Evolutionary conservation across 2,113 vertebrate species (phyloP).

Genomic region (Castor canadensis): DNA sequence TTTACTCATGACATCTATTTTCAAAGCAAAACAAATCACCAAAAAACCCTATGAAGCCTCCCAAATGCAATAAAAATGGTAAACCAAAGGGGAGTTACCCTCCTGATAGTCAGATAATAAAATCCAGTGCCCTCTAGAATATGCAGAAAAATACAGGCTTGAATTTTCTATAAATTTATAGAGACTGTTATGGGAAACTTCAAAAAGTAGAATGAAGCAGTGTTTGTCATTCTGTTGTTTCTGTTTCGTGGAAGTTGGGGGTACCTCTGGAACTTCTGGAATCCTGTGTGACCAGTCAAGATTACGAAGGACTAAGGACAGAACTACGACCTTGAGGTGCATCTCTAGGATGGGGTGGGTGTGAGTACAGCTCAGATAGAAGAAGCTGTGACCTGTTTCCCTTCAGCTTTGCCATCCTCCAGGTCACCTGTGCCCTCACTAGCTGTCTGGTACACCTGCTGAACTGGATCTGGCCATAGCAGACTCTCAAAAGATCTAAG

Average conservation of each 20-base stretch:
- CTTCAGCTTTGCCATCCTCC: background rate
- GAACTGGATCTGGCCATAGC: background rate
- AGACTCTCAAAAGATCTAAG: background rate
- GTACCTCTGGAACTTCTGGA: no score
- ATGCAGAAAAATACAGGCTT: background rate
- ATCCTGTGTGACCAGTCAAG: no score
- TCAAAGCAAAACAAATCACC: constrained; percentile 35
- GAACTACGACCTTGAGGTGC: background rate
- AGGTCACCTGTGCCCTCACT: no score
- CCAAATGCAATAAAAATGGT: constrained; percentile 59
- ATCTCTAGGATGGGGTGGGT: background rate
- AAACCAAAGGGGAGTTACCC: background rate
- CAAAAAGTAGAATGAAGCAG: background rate
- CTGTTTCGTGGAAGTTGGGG: background rate
- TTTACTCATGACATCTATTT: constrained; percentile 37
- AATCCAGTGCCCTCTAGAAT: background rate
- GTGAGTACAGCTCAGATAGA: background rate
- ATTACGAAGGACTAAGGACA: fast-evolving
- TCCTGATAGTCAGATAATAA: background rate
- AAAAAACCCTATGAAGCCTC: background rate
- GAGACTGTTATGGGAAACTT: background rate
- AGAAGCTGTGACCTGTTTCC: background rate
- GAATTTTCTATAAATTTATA: background rate
- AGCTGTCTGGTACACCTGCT: background rate
- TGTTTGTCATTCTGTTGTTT: background rate